Evolutionary conservation across 2,888 invertebrate species (phyloP), one percentile per base, ranked within the genome.

Genomic region (Tipula vernalis): DNA sequence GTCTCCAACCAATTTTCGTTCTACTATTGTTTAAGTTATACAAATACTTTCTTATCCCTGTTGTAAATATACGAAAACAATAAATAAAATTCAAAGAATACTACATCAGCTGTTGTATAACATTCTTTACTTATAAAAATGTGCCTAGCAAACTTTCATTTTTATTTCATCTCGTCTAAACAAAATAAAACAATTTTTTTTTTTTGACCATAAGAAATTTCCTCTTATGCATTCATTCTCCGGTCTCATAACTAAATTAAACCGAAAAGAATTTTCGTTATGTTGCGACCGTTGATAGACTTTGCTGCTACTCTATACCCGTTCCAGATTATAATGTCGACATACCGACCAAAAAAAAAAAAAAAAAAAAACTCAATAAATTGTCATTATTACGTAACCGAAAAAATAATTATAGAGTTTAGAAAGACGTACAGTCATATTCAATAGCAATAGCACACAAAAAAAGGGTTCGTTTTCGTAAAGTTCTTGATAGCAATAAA

Each of bases 361-460:
- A 71, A 71, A 8, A 28, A 71, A 71, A 71, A 71, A 71, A 28
- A 71, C 10, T 71, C 71, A 71, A 71, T 71, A 71, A 71, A 71
- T 71, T 71, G 71, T 71, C 71, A 71, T 71, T 71, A 71, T 71
- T 71, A 71, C 71, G 71, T 71, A 71, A 71, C 71, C 71, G 71
- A 71, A 71, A 71, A 71, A 71, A 71, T 71, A 71, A 71, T 71
- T 71, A 71, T 71, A 28, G 71, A 71, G 15, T 71, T 71, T 71
- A 71, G 71, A 71, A 71, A 71, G 71, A 71, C 71, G 71, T 71
- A 71, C 71, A n/a, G n/a, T n/a, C 4, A 51, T n/a, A 51, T 13
- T 8, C 28, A 71, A 28, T 28, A 71, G 28, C 71, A 71, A 51
- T 2, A 28, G 28, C 18, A 57, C 28, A 71, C 10, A 71, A 10